Percentiles rank a stretch among this genome's conserved stretches.
These are phyloP conservation scores for Florisuga fusca DNA, from an alignment of 2,797 vertebrate species.

Conservation along the genomic window DNA sequence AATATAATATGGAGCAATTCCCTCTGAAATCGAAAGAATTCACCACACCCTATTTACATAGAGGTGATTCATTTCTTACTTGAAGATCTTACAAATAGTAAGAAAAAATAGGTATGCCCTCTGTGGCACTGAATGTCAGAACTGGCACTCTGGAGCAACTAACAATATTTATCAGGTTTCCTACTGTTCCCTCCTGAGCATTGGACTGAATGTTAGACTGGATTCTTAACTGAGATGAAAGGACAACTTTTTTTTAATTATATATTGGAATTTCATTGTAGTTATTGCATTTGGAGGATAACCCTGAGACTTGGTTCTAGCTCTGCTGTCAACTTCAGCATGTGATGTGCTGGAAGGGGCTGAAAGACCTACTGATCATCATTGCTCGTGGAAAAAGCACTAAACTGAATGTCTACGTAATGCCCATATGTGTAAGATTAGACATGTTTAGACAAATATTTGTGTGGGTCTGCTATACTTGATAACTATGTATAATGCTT, in stretches of 20 bases:
- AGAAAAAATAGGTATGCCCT: neutral
- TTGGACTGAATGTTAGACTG: neutral
- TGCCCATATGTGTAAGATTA: rapidly evolving
- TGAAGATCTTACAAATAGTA: neutral
- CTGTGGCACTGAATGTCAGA: neutral
- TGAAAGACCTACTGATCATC: neutral
- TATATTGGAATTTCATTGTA: neutral
- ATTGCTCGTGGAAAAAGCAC: neutral
- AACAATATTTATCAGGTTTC: neutral
- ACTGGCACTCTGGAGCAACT: neutral
- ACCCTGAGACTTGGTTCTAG: neutral
- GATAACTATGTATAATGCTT: neutral
- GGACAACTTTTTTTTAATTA: neutral
- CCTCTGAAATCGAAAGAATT: neutral
- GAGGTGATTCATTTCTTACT: neutral
- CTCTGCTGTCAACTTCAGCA: neutral
- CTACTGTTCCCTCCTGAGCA: neutral
- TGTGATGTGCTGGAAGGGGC: neutral
- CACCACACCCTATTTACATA: neutral
- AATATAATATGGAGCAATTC: neutral
- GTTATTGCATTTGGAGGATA: neutral
- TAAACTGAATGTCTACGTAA: neutral
- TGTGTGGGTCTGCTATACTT: neutral
- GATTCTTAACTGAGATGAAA: neutral
- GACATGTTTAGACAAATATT: neutral